Evolutionary conservation across 2,888 invertebrate genomes (phyloP), one percentile per base, ranked within the genome.

Genomic region (Eudasyphora cyanicolor): DNA sequence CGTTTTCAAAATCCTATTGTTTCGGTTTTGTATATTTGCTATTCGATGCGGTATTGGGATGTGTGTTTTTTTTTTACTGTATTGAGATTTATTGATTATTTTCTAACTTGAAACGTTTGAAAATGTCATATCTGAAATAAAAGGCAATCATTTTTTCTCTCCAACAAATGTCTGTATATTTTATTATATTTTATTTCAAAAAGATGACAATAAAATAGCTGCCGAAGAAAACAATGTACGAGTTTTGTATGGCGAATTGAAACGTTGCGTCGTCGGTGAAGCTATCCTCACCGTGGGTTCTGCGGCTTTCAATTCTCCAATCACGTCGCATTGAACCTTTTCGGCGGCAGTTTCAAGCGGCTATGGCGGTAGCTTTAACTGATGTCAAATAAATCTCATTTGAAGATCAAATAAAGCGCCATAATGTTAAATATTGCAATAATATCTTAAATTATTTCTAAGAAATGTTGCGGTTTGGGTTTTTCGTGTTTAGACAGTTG

Each of bases 371-470:
- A 49, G 76, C 82, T 76, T 79, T 71, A 75, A 45, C 74, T 76
- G 71, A 70, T 21, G 79, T 57, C 82, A 64, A 71, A 79, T 79
- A 76, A 76, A 79, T 71, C 60, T 71, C 57, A 70, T 71, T 70
- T 42, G 42, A 70, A 78, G 75, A 82, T 82, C 82, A 82, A 82
- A 82, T 78, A 70, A 60, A 82, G 78, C 78, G 82, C 60, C 78
- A 54, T 75, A 74, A 79, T 45, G 45, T 79, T 79, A 14, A 74
- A 78, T 74, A 74, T 42, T 69, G 62, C 29, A 64, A 64, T 19
- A 62, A 70, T 78, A 74, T 76, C 71, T 82, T 29, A 67, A 71
- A 79, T 82, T 75, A 82, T 79, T 82, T 82, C 82, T 79, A 12
- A 76, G 82, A 82, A 82, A 57, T 82, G 79, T 70, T 79, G 45